Percentiles rank a stretch among this genome's conserved stretches.
phyloP scores from a whole-genome alignment of 2,888 invertebrate species.

The Drosophila limbata region DNA sequence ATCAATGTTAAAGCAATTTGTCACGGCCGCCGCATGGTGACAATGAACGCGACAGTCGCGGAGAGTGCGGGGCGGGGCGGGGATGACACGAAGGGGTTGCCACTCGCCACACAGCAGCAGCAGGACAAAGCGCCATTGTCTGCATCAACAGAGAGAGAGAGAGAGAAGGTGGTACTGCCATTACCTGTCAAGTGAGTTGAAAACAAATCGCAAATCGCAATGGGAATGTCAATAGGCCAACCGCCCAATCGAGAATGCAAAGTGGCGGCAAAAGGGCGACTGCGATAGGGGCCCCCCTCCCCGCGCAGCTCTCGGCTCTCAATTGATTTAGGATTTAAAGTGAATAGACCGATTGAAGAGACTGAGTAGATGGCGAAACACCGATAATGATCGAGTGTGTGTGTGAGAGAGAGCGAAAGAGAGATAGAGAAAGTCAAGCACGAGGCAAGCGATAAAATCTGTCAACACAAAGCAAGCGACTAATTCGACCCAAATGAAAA shows the following conservation, averaged over 20 bases:
- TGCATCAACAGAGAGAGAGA: conserved; percentile 15
- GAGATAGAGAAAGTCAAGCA: conserved; percentile 11
- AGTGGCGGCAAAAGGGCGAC: conserved; percentile 72
- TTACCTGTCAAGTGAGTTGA: conserved; percentile 78
- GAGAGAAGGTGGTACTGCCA: conserved; percentile 47
- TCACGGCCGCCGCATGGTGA: conserved; percentile 72
- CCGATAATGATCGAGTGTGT: conserved; percentile 38
- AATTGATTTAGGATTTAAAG: conserved; percentile 67
- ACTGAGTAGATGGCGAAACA: neutral
- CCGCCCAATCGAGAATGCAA: conserved; percentile 67
- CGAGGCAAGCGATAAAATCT: conserved; percentile 47
- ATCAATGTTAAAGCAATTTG: conserved; percentile 79
- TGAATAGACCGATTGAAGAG: conserved; percentile 12
- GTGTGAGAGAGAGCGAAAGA: conserved; percentile 8
- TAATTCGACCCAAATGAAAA: conserved; percentile 41
- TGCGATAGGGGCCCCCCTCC: conserved; percentile 51
- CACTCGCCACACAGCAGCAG: conserved; percentile 30
- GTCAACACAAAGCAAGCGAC: conserved; percentile 43
- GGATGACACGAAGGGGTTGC: conserved; percentile 47
- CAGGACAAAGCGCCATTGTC: conserved; percentile 64
- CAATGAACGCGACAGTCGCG: conserved; percentile 49
- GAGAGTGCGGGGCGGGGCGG: conserved; percentile 15
- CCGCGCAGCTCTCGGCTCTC: conserved; percentile 17
- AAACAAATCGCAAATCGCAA: conserved; percentile 78
- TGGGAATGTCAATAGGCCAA: conserved; percentile 77